phyloP scores from a whole-genome alignment of 2,888 invertebrate species.

The Pyrocoelia pectoralis region DNA sequence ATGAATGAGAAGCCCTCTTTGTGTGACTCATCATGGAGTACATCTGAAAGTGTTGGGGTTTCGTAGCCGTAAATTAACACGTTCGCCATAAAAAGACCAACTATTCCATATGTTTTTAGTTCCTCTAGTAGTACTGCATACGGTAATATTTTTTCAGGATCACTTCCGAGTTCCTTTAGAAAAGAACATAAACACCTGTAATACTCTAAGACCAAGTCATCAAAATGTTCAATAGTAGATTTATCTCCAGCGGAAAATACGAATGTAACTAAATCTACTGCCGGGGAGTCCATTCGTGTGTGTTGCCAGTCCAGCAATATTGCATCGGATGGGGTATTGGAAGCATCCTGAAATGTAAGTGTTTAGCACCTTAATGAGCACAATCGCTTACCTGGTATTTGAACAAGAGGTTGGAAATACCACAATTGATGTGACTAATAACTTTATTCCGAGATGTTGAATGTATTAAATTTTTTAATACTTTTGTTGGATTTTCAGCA shows the following conservation, averaged over 20 bases:
- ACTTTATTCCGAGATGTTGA: conserved; percentile 1
- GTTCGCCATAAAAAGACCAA: conserved; percentile 44
- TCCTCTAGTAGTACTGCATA: conserved; percentile 46
- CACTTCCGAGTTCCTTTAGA: conserved; percentile 43
- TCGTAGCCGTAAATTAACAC: conserved; percentile 29
- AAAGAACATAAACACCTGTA: conserved; percentile 42
- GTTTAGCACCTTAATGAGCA: neutral
- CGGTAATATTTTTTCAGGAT: conserved; percentile 46
- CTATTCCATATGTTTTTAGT: conserved; percentile 44
- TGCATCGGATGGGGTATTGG: conserved; percentile 39
- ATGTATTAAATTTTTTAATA: conserved; percentile 6
- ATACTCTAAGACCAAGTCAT: conserved; percentile 45
- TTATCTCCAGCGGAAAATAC: conserved; percentile 46
- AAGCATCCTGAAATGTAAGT: conserved; percentile 22
- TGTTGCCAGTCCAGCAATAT: conserved; percentile 48
- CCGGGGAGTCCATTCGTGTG: conserved; percentile 43
- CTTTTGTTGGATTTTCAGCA: conserved; percentile 14
- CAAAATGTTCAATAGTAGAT: conserved; percentile 41
- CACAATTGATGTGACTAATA: conserved; percentile 22
- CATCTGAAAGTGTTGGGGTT: neutral
- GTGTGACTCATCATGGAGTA: neutral
- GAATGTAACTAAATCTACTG: conserved; percentile 49
- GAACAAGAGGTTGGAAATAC: conserved; percentile 21
- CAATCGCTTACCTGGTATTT: conserved; percentile 22
- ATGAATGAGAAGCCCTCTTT: no score